Evolutionary conservation across 2,888 invertebrate species (phyloP).

Genomic region (Ophion obscuratus): DNA sequence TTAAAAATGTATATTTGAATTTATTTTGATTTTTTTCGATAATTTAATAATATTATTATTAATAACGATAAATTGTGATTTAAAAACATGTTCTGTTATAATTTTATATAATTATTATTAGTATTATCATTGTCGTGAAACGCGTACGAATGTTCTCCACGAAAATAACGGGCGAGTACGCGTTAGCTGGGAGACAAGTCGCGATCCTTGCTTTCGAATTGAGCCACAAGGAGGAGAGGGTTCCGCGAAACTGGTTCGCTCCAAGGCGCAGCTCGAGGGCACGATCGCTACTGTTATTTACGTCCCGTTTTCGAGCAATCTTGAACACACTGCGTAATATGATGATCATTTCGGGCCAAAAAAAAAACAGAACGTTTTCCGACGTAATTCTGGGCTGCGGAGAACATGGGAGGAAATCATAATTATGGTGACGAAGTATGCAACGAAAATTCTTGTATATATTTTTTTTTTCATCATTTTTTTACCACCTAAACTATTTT

Average conservation of each 20-base stretch:
- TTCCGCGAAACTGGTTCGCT: constrained; percentile 43
- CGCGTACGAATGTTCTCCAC: background rate
- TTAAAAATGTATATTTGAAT: background rate
- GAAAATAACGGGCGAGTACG: background rate
- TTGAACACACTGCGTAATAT: background rate
- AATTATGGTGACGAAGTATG: too few species aligned
- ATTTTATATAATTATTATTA: too few species aligned
- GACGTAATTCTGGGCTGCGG: too few species aligned
- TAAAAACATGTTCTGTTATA: too few species aligned
- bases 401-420: too few species aligned
- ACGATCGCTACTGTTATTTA: constrained; percentile 5
- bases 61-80: too few species aligned
- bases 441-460: too few species aligned
- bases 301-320: background rate
- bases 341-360: background rate
- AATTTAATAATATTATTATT: too few species aligned
- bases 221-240: constrained; percentile 27
- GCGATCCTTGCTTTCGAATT: constrained; percentile 43
- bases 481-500: too few species aligned
- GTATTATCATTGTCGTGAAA: too few species aligned
- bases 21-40: too few species aligned
- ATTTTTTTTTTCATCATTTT: too few species aligned
- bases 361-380: background rate
- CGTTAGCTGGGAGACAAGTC: background rate
- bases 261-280: constrained; percentile 31